Conservation (phyloP, 2,797 vertebrate species). For the Microctenopoma stevenorrisi region DNA sequence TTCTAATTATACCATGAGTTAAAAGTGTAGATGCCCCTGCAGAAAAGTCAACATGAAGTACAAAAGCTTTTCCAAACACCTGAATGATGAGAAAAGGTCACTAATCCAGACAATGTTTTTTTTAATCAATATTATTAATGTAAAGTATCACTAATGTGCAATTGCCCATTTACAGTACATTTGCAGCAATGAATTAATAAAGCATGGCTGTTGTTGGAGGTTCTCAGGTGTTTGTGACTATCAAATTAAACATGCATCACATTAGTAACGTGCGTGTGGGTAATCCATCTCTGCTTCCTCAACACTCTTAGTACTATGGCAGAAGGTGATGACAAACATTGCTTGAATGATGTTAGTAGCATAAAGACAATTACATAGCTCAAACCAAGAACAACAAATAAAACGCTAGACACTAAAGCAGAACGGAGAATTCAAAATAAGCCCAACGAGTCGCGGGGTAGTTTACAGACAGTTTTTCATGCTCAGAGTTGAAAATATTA, state of each 20-base stretch:
- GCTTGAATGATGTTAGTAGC: background rate
- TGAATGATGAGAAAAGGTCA: background rate
- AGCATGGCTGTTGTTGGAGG: too few relatives aligned
- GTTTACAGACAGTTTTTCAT: too few relatives aligned
- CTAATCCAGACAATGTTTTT: background rate
- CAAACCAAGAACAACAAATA: background rate
- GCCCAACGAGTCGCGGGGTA: fast-evolving
- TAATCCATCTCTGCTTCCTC: background rate
- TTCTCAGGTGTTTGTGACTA: background rate
- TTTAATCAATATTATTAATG: background rate
- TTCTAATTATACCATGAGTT: background rate
- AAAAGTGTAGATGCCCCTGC: too few relatives aligned
- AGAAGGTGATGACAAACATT: background rate
- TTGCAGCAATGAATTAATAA: background rate
- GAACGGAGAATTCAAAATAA: background rate
- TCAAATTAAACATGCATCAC: background rate
- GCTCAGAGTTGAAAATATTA: too few relatives aligned
- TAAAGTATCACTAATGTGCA: background rate
- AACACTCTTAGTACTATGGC: background rate
- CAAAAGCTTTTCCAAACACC: background rate
- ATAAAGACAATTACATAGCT: background rate
- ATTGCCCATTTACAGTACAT: background rate
- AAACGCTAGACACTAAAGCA: background rate
- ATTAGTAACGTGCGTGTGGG: background rate
- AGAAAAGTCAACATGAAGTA: background rate